These are phyloP conservation scores for Tipula confusa DNA, from an alignment of 2,888 invertebrate genomes.

Conservation along the genomic window DNA sequence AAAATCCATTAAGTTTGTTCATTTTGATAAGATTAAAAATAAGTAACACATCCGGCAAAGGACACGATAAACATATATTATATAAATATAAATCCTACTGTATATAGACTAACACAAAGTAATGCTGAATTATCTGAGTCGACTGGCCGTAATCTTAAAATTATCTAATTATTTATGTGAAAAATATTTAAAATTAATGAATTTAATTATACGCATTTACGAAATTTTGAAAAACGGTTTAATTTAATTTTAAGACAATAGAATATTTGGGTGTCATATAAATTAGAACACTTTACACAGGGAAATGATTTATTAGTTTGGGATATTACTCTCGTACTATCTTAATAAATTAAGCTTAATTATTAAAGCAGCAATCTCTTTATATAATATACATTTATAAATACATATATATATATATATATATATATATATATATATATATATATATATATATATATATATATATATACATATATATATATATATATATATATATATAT, in stretches of 20 bases:
- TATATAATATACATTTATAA: too few relatives aligned
- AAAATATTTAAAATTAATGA: slow-evolving; percentile 12
- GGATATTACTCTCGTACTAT: not conserved
- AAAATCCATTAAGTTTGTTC: not conserved
- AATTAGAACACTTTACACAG: not conserved
- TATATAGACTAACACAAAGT: not conserved
- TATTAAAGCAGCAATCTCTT: not conserved
- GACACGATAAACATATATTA: not conserved
- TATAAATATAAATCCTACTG: too few relatives aligned
- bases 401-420: too few relatives aligned
- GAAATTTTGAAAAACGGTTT: not conserved
- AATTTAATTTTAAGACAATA: not conserved
- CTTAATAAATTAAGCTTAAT: not conserved
- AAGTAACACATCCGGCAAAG: not conserved
- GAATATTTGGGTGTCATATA: not conserved
- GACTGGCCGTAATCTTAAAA: not conserved
- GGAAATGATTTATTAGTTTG: not conserved
- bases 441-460: too few relatives aligned
- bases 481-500: not conserved
- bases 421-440: too few relatives aligned
- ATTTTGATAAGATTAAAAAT: not conserved
- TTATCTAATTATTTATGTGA: not conserved
- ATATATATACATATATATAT: not conserved
- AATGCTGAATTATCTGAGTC: not conserved
- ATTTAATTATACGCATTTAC: not conserved